A percentile compares a stretch with the other conserved stretches of the same genome.
Conservation (phyloP, 2,797 vertebrate genomes). For the Centropyge bicolor region DNA sequence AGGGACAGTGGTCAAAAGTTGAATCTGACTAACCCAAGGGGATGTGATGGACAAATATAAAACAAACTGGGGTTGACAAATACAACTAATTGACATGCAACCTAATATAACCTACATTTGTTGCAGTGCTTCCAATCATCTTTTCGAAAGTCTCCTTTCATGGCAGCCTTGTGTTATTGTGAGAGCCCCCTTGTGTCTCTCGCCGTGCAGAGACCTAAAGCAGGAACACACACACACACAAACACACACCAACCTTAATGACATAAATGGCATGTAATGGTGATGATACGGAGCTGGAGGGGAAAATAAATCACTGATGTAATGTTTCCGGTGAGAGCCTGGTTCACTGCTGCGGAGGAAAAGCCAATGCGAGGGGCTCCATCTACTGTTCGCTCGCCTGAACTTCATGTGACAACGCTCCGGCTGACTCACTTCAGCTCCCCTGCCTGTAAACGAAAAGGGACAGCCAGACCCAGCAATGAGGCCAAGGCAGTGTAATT, state of each 20-base stretch:
- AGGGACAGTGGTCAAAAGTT: constrained; percentile 28
- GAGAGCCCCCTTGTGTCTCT: constrained; percentile 11
- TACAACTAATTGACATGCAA: constrained; percentile 42
- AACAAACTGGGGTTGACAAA: constrained; percentile 36
- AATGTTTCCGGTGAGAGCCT: constrained; percentile 66
- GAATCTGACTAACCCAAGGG: constrained; percentile 23
- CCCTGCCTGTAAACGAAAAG: constrained; percentile 42
- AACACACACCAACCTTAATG: constrained; percentile 61
- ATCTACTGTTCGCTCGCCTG: constrained; percentile 71
- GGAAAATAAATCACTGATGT: constrained; percentile 77
- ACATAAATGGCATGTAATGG: constrained; percentile 79
- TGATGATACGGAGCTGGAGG: constrained; percentile 74
- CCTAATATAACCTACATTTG: constrained; percentile 23
- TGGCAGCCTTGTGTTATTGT: neutral
- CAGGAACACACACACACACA: constrained; percentile 6
- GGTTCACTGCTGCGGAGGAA: constrained; percentile 9
- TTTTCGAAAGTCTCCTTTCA: constrained; percentile 14
- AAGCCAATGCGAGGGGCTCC: constrained; percentile 79
- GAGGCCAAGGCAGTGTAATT: constrained; percentile 71
- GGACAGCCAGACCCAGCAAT: constrained; percentile 53
- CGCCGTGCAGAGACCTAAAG: neutral
- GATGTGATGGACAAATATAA: constrained; percentile 11
- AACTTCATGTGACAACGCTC: constrained; percentile 43
- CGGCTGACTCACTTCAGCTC: constrained; percentile 62
- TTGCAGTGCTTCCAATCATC: neutral